Evolutionary conservation across 2,797 vertebrate genomes (phyloP).

Genomic region (Lindbergichthys nudifrons): DNA sequence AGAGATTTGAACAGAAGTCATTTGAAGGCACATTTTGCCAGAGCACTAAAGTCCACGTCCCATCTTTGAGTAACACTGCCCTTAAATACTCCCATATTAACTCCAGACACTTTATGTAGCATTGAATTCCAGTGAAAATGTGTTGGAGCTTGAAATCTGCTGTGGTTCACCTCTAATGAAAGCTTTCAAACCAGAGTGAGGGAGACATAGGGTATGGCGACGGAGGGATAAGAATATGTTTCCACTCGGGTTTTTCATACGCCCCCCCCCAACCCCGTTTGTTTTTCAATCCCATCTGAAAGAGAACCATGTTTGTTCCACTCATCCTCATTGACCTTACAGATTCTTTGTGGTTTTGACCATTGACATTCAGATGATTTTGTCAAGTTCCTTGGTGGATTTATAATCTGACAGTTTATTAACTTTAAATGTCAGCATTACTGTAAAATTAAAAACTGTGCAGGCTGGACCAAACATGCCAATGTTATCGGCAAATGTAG

Average conservation of each 20-base stretch:
- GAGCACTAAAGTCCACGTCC: not conserved
- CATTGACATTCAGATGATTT: not conserved
- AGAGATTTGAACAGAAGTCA: not conserved
- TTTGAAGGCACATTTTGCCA: constrained; percentile 4
- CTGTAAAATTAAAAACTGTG: not conserved
- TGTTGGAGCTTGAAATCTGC: constrained; percentile 64
- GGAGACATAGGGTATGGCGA: constrained; percentile 25
- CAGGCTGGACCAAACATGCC: not conserved
- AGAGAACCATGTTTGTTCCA: constrained; percentile 9
- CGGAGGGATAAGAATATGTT: constrained; percentile 24
- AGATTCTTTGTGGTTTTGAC: not conserved
- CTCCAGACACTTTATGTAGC: constrained; percentile 21
- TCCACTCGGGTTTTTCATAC: constrained; percentile 37
- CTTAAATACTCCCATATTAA: constrained; percentile 22
- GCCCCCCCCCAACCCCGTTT: not conserved
- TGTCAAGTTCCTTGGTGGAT: not conserved
- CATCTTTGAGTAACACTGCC: constrained; percentile 14
- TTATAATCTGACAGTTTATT: not conserved
- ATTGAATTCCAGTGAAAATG: constrained; percentile 25
- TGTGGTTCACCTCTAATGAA: constrained; percentile 71
- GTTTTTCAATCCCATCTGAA: constrained; percentile 5
- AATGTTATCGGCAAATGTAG: not conserved
- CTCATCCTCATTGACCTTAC: no score
- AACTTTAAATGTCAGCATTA: not conserved
- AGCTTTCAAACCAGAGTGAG: constrained; percentile 41